These are phyloP conservation scores for Crioceris asparagi DNA, from an alignment of 2,888 invertebrate genomes.

Conservation along the genomic window DNA sequence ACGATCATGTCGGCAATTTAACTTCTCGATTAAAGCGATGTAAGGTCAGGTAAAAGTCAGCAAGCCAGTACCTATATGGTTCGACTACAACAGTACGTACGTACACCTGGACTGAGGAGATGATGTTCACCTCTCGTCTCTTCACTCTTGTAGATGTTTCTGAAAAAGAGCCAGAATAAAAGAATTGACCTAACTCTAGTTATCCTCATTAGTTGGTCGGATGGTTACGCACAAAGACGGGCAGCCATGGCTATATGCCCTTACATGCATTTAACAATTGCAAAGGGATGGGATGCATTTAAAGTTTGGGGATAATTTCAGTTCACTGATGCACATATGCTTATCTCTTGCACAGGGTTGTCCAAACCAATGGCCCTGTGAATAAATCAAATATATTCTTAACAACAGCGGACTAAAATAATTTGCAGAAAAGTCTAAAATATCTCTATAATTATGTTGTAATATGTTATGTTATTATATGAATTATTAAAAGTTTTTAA, in stretches of 20 bases:
- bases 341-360: constrained; percentile 15
- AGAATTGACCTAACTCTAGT: constrained; percentile 40
- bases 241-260: no score
- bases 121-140: no score
- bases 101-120: constrained; percentile 30
- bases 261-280: no score
- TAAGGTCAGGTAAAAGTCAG: constrained; percentile 26
- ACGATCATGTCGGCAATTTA: no score
- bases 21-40: constrained; percentile 25
- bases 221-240: constrained; percentile 30
- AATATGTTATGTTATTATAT: no score
- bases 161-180: no score
- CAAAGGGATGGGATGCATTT: constrained; percentile 23
- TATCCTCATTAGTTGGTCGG: constrained; percentile 39
- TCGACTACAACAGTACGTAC: constrained; percentile 11
- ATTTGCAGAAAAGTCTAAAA: no score
- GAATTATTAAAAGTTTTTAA: no score
- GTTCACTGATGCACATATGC: constrained; percentile 28
- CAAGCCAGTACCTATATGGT: constrained; percentile 13
- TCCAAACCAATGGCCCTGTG: constrained; percentile 4
- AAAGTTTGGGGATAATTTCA: constrained; percentile 27
- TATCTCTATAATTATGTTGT: no score
- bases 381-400: no score
- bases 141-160: no score
- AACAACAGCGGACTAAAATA: no score